Base-by-base conservation (phyloP, 2,797 vertebrate genomes). In the Protonibea diacanthus region DNA sequence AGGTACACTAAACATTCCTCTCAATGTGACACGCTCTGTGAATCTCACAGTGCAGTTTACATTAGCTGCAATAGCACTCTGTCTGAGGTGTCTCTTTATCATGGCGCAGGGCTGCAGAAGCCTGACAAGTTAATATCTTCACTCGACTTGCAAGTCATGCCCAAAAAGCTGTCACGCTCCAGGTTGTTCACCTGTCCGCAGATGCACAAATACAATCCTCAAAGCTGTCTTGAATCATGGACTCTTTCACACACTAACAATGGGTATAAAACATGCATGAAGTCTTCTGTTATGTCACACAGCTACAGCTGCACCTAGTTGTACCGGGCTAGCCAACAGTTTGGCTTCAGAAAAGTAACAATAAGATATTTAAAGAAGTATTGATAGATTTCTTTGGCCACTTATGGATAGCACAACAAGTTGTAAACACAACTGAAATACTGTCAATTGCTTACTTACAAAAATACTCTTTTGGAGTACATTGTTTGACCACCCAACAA, bases 191-290 rank as follows among this genome's bases (percentile, higher is more conserved):
- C 12, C 53, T 48, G 62, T 13, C 23, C n/a, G 18, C 62, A 49
- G 45, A 45, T 33, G 18, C 29, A 14, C 7, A 20, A 42, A 67
- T 6, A 55, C 27, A 51, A 51, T n/a, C 21, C 42, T 21, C 57
- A 6, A 38, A 58, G 15, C 29, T 40, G 20, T 2, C 44, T 63
- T 29, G 21, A 45, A n/a, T 61, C 21, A 9, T 6, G 17, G 61
- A 48, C 45, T 48, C 45, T 60, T 59, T 33, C 55, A 59, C 3
- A 18, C 29, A 11, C 38, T 29, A 68, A 48, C 25, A 70, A 60
- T 61, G 21, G 38, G 4, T 13, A 55, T 47, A 12, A 38, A 55
- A 45, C 12, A n/a, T 29, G 18, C 20, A 8, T 55, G 49, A 47
- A 38, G 49, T 45, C 18, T 63, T 13, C 20, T 25, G 15, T 20